These are phyloP conservation scores for Physeter macrocephalus DNA, from an alignment of 2,113 vertebrate species.

Conservation along the genomic window DNA sequence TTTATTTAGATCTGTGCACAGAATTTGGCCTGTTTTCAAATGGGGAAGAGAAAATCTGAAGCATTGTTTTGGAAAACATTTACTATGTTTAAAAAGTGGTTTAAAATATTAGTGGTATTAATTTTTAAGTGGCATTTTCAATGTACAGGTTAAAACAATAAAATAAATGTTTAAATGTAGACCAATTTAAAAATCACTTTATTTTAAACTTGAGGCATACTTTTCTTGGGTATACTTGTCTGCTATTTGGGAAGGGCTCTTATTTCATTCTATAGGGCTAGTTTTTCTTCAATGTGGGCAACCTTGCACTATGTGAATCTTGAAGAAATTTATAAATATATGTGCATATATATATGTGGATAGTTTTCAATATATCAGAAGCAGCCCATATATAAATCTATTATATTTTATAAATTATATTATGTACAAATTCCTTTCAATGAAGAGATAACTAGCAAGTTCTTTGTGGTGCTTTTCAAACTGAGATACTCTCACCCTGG, in stretches of 20 bases:
- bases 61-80: not conserved
- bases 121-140: not conserved
- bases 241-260: not conserved
- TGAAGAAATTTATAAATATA: not conserved
- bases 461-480: not conserved
- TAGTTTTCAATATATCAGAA: not conserved
- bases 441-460: not conserved
- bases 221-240: not conserved
- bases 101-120: not conserved
- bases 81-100: not conserved
- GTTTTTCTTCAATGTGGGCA: not conserved
- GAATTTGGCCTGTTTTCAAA: slow-evolving; percentile 22
- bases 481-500: not conserved
- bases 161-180: not conserved
- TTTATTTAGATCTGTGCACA: not conserved
- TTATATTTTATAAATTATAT: not conserved
- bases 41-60: not conserved
- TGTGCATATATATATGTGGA: not conserved
- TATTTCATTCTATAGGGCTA: not conserved
- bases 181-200: not conserved
- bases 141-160: not conserved
- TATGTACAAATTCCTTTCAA: not conserved
- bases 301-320: not conserved
- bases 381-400: not conserved
- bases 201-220: not conserved